These are phyloP conservation scores for Eutrigla gurnardus DNA, from an alignment of 2,797 vertebrate species.

Conservation along the genomic window DNA sequence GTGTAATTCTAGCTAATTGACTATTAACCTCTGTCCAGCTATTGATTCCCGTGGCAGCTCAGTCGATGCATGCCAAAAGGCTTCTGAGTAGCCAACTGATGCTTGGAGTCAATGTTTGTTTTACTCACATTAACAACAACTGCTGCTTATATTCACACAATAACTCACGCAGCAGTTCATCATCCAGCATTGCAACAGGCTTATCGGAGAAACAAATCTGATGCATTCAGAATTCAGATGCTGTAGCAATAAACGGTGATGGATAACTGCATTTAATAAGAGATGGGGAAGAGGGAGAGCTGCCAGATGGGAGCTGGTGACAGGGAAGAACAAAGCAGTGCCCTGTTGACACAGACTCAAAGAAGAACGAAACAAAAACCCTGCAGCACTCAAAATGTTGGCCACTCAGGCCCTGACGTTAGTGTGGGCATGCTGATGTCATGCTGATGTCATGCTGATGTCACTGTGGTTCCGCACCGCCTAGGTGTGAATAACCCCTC, in stretches of 20 bases:
- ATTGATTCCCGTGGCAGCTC: conserved; percentile 31
- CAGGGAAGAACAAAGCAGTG: conserved; percentile 64
- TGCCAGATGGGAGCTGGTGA: conserved; percentile 24
- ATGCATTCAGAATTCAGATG: not conserved
- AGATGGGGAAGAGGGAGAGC: conserved; percentile 12
- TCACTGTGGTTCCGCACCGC: conserved; percentile 27
- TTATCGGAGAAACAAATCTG: not conserved
- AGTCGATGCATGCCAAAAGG: conserved; percentile 27
- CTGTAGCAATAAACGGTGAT: conserved; percentile 8
- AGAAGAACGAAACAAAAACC: conserved; percentile 54
- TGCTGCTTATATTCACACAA: not conserved
- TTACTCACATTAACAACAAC: conserved; percentile 16
- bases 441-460: conserved; percentile 62
- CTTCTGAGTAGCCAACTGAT: conserved; percentile 22
- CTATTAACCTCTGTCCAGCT: conserved; percentile 55
- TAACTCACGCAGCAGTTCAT: not conserved
- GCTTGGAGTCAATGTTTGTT: conserved; percentile 5
- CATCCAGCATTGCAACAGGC: not conserved
- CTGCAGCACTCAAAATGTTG: conserved; percentile 50
- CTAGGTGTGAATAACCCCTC: conserved; percentile 42
- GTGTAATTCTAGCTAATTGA: conserved; percentile 50
- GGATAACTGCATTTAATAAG: conserved; percentile 26
- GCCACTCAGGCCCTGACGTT: conserved; percentile 52
- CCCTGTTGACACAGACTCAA: conserved; percentile 15
- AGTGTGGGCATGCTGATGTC: conserved; percentile 14